Evolutionary conservation across 1,140 invertebrate genomes (phyloP).

Genomic region (Rhyacophila brunnea): DNA sequence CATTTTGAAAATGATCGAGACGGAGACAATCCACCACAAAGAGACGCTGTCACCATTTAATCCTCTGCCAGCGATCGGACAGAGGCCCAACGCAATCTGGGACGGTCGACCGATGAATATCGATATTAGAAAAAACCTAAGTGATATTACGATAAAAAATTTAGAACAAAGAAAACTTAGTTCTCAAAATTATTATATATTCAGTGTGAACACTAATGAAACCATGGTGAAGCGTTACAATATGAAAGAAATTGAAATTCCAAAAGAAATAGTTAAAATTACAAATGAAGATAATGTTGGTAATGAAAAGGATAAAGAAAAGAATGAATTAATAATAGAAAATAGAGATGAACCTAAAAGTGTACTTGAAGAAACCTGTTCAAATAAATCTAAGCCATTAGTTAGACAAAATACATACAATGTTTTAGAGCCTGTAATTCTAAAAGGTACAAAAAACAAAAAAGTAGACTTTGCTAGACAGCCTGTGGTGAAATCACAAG

Average conservation of each 20-base stretch:
- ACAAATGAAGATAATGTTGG: no score
- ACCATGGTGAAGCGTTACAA: constrained; percentile 3
- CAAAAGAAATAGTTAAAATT: no score
- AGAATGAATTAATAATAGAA: no score
- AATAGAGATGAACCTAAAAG: neutral
- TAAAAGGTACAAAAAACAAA: neutral
- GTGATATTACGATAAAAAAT: constrained; percentile 35
- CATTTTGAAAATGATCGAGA: constrained; percentile 45
- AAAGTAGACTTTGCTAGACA: no score
- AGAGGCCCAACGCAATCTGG: constrained; percentile 37
- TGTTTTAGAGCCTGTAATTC: neutral
- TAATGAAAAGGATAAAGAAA: no score
- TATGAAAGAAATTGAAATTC: neutral
- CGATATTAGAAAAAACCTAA: constrained; percentile 33
- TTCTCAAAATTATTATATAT: constrained; percentile 14
- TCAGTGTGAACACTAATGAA: constrained; percentile 10
- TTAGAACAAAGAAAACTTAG: constrained; percentile 37
- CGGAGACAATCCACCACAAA: constrained; percentile 43
- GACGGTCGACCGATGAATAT: constrained; percentile 20
- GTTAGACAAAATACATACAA: neutral
- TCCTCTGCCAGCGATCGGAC: constrained; percentile 50
- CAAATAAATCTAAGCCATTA: constrained; percentile 5
- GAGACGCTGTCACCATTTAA: constrained; percentile 46
- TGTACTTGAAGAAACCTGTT: constrained; percentile 4
- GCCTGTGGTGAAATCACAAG: no score